Base-by-base conservation (phyloP, 2,888 invertebrate genomes). In the Rotaria macrura region DNA sequence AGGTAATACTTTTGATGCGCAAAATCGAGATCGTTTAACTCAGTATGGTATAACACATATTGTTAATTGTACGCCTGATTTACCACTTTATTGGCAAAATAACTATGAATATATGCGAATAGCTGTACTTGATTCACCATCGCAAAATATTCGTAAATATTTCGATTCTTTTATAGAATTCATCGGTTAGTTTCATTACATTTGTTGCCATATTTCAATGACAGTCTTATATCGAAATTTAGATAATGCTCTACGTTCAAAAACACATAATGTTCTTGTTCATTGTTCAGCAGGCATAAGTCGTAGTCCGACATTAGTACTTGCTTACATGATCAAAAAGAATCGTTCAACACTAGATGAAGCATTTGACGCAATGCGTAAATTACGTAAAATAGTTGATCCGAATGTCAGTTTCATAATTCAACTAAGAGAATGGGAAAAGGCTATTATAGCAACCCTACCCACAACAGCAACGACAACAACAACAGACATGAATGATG, bases 41-140 rank as follows among this genome's bases (percentile, higher is more conserved):
- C 54, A 87, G 17, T 65, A 87, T 84, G 87, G 87, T 34, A 87
- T 88, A 43, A 87, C 88, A n/a, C 88, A 88, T 84, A 86, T 88
- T 38, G 84, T 88, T 14, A 88, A 88, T 86, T 85, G 87, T 29
- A 88, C 88, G 23, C 74, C 85, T 25, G 87, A 88, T 55, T 86
- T 88, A 25, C 84, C 86, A 25, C 85, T 85, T 83, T 83, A 54
- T 34, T 88, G 86, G 85, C 87, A 87, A 38, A 86, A 86, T 12
- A 84, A 85, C 34, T 86, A 87, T 85, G n/a, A 49, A 52, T 88
- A 87, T 87, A 57, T 86, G 29, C 87, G 87, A 54, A 83, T 88
- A 34, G 55, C 85, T 43, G 87, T 87, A 84, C 83, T 86, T 14
- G 88, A 88, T 85, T 55, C 85, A 40, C 87, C 87, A 38, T 86